These are phyloP conservation scores for Latheticus oryzae DNA, from an alignment of 2,888 invertebrate genomes.

Conservation along the genomic window DNA sequence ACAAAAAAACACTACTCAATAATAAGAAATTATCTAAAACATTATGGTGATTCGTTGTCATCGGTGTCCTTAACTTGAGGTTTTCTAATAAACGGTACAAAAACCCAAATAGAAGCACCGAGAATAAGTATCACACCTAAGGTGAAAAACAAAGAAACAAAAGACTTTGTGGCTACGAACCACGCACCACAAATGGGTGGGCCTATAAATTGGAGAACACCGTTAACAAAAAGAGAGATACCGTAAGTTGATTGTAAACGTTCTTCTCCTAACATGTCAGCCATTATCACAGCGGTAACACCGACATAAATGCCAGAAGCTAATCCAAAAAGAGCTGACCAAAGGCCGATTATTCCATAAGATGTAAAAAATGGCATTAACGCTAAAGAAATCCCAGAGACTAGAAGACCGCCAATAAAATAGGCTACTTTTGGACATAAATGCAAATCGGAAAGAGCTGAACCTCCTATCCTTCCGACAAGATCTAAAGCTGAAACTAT, in stretches of 20 bases:
- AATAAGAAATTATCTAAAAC: constrained; percentile 27
- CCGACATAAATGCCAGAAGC: constrained; percentile 89
- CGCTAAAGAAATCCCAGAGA: constrained; percentile 81
- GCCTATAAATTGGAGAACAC: constrained; percentile 82
- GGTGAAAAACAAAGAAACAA: constrained; percentile 78
- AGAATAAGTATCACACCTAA: constrained; percentile 78
- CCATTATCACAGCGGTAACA: constrained; percentile 88
- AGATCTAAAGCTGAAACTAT: constrained; percentile 85
- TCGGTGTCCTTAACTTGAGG: constrained; percentile 16
- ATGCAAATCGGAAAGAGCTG: constrained; percentile 83
- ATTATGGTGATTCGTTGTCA: constrained; percentile 23
- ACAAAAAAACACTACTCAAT: constrained; percentile 16
- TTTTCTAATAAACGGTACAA: constrained; percentile 76
- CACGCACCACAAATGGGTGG: constrained; percentile 86
- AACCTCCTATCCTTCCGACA: constrained; percentile 86
- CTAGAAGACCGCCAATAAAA: constrained; percentile 80
- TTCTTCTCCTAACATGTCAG: constrained; percentile 87
- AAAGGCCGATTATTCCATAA: constrained; percentile 74
- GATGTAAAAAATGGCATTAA: constrained; percentile 76
- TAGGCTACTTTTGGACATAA: constrained; percentile 84
- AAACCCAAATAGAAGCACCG: constrained; percentile 80
- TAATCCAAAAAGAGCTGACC: constrained; percentile 82
- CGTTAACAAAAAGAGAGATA: constrained; percentile 86
- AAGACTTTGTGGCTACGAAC: constrained; percentile 73
- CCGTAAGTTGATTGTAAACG: constrained; percentile 88